These are phyloP conservation scores for Semibalanus balanoides DNA, from an alignment of 1,140 invertebrate species.

Conservation along the genomic window DNA sequence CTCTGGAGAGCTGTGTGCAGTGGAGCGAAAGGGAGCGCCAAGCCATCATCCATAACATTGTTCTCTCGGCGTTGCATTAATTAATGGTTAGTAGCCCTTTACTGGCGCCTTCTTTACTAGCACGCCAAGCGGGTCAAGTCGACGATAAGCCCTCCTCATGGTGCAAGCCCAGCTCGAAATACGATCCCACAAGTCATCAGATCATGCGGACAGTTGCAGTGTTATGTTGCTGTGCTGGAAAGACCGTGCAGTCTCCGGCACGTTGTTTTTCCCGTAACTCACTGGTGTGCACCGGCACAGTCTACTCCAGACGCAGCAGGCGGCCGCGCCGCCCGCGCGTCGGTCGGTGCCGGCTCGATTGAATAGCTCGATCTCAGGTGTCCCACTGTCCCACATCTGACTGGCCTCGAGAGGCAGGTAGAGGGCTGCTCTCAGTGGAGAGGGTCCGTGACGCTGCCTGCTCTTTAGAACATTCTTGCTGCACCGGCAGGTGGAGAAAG, in stretches of 20 bases:
- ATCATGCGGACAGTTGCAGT: background rate
- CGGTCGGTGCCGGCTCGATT: too few relatives aligned
- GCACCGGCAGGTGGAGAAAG: background rate
- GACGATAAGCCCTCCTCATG: background rate
- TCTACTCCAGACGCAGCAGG: background rate
- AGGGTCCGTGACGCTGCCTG: background rate
- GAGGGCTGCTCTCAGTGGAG: background rate
- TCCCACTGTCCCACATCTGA: background rate
- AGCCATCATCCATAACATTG: background rate
- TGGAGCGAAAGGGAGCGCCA: background rate
- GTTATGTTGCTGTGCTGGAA: background rate
- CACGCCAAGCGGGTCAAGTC: too few relatives aligned
- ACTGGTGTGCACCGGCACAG: background rate
- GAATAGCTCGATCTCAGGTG: background rate
- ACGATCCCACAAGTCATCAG: background rate
- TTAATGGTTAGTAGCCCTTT: too few relatives aligned
- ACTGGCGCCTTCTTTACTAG: too few relatives aligned
- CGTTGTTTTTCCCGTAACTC: background rate
- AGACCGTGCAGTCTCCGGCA: background rate
- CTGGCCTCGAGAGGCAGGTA: too few relatives aligned
- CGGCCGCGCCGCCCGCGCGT: too few relatives aligned
- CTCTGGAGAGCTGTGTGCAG: too few relatives aligned
- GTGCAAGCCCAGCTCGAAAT: background rate
- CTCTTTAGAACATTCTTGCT: background rate
- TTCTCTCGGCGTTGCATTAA: too few relatives aligned